Conservation (phyloP, 2,797 vertebrate species). For the Molossus molossus region DNA sequence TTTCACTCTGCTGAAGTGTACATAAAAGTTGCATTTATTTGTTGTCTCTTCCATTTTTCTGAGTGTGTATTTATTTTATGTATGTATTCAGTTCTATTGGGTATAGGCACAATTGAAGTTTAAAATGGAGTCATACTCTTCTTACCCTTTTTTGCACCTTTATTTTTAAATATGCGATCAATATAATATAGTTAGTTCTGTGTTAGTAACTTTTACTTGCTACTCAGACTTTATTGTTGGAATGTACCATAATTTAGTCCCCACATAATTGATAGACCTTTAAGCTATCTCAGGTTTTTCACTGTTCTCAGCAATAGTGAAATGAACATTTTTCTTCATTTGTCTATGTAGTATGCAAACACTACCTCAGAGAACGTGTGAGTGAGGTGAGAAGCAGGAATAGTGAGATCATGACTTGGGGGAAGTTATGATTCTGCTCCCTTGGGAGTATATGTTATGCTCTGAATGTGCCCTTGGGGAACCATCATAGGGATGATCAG, state of each 20-base stretch:
- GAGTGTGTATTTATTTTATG: background rate
- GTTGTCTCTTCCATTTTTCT: constrained; percentile 12
- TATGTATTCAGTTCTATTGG: constrained; percentile 28
- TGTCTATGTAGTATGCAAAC: constrained; percentile 29
- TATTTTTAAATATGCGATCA: constrained; percentile 11
- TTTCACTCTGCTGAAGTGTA: background rate
- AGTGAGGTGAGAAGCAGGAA: background rate
- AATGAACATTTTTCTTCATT: constrained; percentile 37
- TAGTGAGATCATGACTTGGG: background rate
- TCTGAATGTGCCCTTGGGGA: background rate
- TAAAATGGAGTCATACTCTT: constrained; percentile 7
- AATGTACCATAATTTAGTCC: constrained; percentile 10
- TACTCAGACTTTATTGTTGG: background rate
- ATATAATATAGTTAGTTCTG: background rate
- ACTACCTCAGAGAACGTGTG: background rate
- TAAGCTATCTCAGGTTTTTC: background rate
- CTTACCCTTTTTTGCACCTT: background rate
- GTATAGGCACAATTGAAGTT: constrained; percentile 27
- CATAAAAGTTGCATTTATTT: constrained; percentile 46
- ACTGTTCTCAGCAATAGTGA: constrained; percentile 43
- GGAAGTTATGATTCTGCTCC: background rate
- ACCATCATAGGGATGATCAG: background rate
- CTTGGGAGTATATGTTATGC: background rate
- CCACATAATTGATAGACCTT: background rate
- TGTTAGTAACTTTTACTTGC: background rate